Evolutionary conservation across 2,888 invertebrate genomes (phyloP).

Genomic region (Daptonema setosum): DNA sequence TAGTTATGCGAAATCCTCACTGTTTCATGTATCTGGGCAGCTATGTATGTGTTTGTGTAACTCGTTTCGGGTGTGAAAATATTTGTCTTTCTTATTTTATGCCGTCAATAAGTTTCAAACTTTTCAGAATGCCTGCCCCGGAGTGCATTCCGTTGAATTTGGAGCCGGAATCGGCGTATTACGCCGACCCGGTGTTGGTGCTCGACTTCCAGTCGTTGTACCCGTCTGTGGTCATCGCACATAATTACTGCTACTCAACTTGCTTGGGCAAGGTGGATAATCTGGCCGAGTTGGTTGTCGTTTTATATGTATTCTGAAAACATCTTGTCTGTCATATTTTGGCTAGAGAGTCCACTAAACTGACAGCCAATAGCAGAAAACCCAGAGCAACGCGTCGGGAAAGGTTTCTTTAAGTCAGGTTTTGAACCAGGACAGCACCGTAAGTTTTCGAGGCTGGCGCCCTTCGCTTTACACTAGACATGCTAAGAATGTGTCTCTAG

Average conservation of each 20-base stretch:
- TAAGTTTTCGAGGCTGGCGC: no score
- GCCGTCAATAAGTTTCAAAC: no score
- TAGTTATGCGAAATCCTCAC: no score
- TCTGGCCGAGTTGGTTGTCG: slow-evolving; percentile 47
- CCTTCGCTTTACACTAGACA: no score
- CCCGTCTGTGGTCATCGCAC: slow-evolving; percentile 94
- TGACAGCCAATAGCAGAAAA: no score
- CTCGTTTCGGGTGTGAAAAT: neutral
- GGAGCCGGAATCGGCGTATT: slow-evolving; percentile 70
- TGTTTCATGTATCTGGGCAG: neutral
- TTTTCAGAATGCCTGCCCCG: slow-evolving; percentile 54
- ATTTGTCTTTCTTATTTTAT: neutral
- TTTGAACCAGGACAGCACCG: no score
- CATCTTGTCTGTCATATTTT: no score
- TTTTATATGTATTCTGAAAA: no score
- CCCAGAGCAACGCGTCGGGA: no score
- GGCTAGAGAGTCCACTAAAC: no score
- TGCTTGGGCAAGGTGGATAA: slow-evolving; percentile 69
- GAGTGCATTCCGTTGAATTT: slow-evolving; percentile 74
- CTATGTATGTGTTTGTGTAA: neutral
- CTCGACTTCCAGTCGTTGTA: slow-evolving; percentile 97
- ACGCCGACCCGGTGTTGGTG: slow-evolving; percentile 81
- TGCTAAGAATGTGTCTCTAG: no score
- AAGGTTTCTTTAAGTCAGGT: no score
- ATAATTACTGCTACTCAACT: slow-evolving; percentile 95